Base-by-base conservation (phyloP, 2,797 vertebrate species). In the Gallinago solitaria region DNA sequence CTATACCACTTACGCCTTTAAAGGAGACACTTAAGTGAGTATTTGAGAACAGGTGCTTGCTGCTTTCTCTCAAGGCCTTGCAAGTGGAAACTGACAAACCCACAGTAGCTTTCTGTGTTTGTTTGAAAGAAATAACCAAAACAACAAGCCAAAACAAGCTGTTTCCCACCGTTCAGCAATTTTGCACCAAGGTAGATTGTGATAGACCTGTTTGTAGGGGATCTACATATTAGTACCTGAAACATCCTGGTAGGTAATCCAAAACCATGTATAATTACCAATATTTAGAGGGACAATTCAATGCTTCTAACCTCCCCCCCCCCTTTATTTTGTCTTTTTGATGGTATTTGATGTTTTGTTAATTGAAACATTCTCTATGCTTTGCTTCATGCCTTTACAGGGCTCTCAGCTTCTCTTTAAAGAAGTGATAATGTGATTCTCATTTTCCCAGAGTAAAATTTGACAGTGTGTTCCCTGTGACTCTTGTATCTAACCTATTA, bases 1-100 rank as follows among this genome's bases (percentile, higher is more conserved):
- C 41, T 43, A 17, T 17, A 17, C 41, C 41, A 43, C 16, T 43
- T 43, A 43, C 4, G 41, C 41, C 41, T 43, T 43, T 43, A 43
- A 43, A 43, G 41, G 41, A 17, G 14, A 43, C 41, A 17, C 41
- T 43, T 43, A 43, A 41, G 41, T 16, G 41, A 41, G 41, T 41
- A 41, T 43, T 43, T 43, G 41, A 17, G 16, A 43, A 43, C 41
- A 16, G 41, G 41, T 1, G 30, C 18, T 16, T 6, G 9, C 27
- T 6, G 2, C 4, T 24, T 12, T 51, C 4, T 45, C 2, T 5
- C 28, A 5, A 0, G 5, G 6, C 7, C 18, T 11, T 28, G 2
- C 4, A 0, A 9, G 41, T 21, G 41, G 14, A 60, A 69, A 11
- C 11, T 11, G 54, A 15, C 50, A 6, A 20, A 2, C 28, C 2